Base-by-base conservation (phyloP, 2,797 vertebrate genomes). In the Emys orbicularis region DNA sequence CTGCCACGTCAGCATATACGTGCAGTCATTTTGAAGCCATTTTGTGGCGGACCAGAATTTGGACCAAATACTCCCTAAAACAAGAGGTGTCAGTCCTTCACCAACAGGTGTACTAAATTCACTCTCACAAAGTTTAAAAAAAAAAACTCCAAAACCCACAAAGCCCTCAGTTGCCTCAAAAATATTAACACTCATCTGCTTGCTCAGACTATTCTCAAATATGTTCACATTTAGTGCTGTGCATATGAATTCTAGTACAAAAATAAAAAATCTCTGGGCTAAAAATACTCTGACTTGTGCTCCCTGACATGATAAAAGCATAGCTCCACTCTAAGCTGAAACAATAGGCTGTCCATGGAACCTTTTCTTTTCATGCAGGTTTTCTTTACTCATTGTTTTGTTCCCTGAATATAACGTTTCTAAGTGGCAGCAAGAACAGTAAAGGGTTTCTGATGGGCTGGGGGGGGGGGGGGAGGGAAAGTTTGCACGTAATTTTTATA, bases 331-430 rank as follows among this genome's bases (percentile, higher is more conserved):
- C 90, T 90, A 83, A 97, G 82, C 41, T 81, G 83, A 83, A 97
- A 97, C 95, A 97, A 96, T 95, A 85, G 76, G 61, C 34, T 97
- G 94, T 93, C 95, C 96, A 96, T 96, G 90, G 83, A 94, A 95
- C 54, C 82, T 88, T 95, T 90, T 86, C 50, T 94, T 97, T 92
- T 81, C 74, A 47, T 74, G 68, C n/a, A 90, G 80, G 52, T 95
- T 96, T 96, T 87, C 90, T 95, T 93, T 2, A 1, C 68, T 88
- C 19, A 59, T 0, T 59, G 18, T 82, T 95, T 95, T 97, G 80
- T 92, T 61, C 89, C 68, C 0, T 0, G 84, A 96, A 82, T 92
- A 90, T 34, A 89, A 54, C 47, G 56, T 57, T 91, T 83, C 72
- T 94, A 85, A 65, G 83, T 37, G 83, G 76, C 8, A 91, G 25